Base-by-base conservation (phyloP, 2,888 invertebrate species). In the Eledona agricola region DNA sequence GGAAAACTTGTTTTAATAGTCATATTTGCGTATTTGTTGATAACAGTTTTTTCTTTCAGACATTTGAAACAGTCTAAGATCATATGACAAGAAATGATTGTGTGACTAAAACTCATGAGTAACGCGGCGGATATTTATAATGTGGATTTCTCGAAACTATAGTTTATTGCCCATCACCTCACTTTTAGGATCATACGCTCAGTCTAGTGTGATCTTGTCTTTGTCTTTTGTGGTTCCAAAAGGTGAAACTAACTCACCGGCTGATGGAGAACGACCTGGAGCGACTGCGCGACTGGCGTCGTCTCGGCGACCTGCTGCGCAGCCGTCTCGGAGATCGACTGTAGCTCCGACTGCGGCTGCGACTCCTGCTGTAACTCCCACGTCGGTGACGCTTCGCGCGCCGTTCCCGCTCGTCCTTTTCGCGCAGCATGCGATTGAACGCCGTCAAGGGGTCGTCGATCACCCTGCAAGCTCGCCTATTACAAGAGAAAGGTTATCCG, bases 391-490 rank as follows among this genome's bases (percentile, higher is more conserved):
- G 79, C 45, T 83, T 80, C 1, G 72, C 72, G 42, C 86, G 79
- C 62, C 84, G 80, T 58, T 87, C 86, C 28, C 85, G 79, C 76
- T 86, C 87, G 75, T 90, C 89, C 74, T 93, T 93, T 75, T 93
- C 92, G 59, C 89, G 82, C 68, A 93, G 82, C 81, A 93, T 89
- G 60, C 91, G 82, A 74, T 93, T 89, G 74, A 93, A 93, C 40
- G 90, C 91, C 73, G 91, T 91, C 64, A 93, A 76, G 2, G 93
- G 91, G 77, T 93, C 93, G 69, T 90, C 91, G 61, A 88, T 89
- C 51, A 85, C 83, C 62, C 90, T 89, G 74, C 56, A 34, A 43
- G 19, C 26, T 13, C 38, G 7, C 38, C 38, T 38, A 38, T 38
- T 38, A 38, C 12, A 22, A 15, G 6, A 7, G 2, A 42, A 16